phyloP scores from a whole-genome alignment of 2,113 vertebrate species.

The Phalacrocorax pelagicus region DNA sequence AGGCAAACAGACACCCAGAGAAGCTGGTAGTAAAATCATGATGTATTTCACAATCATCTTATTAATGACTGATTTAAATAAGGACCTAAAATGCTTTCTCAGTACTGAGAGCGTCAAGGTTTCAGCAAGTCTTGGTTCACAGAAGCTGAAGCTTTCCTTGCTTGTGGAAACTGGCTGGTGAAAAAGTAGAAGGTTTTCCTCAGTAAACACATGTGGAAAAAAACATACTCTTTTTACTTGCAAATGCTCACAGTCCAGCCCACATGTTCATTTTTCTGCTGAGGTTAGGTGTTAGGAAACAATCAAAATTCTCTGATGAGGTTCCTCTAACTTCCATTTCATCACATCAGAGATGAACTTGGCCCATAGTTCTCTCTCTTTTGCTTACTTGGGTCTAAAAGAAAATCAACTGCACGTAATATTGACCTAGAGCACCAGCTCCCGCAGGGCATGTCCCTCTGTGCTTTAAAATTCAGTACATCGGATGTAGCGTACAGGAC shows the following conservation, averaged over 20 bases:
- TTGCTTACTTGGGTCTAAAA: background rate
- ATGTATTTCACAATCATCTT: slow-evolving; percentile 45
- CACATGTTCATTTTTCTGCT: background rate
- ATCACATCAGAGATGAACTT: background rate
- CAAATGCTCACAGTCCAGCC: background rate
- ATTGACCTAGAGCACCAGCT: background rate
- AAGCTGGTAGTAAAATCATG: slow-evolving; percentile 60
- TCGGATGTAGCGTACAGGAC: background rate
- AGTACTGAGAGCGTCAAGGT: background rate
- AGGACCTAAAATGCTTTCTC: slow-evolving; percentile 9
- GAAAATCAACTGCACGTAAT: background rate
- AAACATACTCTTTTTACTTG: background rate
- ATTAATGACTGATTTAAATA: slow-evolving; percentile 51
- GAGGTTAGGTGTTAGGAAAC: background rate
- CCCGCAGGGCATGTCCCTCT: background rate
- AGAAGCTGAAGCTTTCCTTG: background rate
- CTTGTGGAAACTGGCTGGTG: background rate
- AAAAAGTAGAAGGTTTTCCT: background rate
- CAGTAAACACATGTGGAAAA: background rate
- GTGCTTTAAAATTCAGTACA: background rate
- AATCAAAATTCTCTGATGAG: background rate
- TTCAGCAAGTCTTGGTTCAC: slow-evolving; percentile 28
- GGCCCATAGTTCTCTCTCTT: background rate
- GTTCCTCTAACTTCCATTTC: background rate
- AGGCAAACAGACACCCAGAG: slow-evolving; percentile 42